phyloP scores from a whole-genome alignment of 2,888 invertebrate species.

The Zhengitettix transpicula region DNA sequence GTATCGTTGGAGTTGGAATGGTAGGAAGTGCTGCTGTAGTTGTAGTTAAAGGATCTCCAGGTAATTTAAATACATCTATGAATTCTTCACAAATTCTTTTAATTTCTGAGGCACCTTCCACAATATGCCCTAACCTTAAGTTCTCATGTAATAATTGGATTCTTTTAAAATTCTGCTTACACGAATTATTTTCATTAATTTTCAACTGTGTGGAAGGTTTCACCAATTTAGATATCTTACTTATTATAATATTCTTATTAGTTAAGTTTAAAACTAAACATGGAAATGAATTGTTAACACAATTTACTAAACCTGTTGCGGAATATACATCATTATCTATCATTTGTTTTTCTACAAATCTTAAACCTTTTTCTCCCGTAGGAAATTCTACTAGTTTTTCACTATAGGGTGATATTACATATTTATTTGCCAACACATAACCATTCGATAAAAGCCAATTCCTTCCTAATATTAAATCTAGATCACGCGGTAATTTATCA shows the following conservation, averaged over 20 bases:
- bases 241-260: background rate
- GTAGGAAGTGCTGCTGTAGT: background rate
- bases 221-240: background rate
- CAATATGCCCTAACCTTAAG: no score
- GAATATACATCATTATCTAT: background rate
- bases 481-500: background rate
- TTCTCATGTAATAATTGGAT: no score
- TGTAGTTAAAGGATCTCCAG: background rate
- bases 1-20: background rate
- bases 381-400: background rate
- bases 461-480: no score
- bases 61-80: no score
- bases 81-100: no score
- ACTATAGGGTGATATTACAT: no score
- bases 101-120: no score
- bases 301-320: background rate
- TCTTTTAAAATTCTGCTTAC: no score
- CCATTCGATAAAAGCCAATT: background rate
- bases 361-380: background rate
- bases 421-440: background rate
- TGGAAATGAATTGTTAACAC: background rate
- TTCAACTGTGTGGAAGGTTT: background rate
- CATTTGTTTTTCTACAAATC: background rate
- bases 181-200: no score
- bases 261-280: background rate